These are phyloP conservation scores for Macrophya annulata DNA, from an alignment of 2,888 invertebrate genomes.

Conservation along the genomic window DNA sequence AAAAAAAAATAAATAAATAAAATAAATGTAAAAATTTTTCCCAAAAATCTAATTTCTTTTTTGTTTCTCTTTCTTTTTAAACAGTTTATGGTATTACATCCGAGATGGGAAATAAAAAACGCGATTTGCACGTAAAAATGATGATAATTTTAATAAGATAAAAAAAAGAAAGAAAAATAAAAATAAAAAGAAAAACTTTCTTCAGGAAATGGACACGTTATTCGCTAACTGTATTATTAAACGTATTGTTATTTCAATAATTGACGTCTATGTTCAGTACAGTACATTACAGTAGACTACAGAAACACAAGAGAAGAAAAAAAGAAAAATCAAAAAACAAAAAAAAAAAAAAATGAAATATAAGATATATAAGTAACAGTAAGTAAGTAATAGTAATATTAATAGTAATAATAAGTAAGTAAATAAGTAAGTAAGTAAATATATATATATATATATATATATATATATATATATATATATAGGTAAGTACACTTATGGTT, in stretches of 20 bases:
- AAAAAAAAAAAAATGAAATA: too few species aligned
- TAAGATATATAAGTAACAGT: too few species aligned
- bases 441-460: not conserved
- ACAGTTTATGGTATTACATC: too few species aligned
- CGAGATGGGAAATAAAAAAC: not conserved
- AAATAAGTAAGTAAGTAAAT: not conserved
- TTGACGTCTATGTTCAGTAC: not conserved
- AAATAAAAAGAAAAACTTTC: not conserved
- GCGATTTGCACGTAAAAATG: too few species aligned
- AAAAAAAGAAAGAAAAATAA: not conserved
- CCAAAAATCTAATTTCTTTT: too few species aligned
- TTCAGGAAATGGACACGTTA: not conserved
- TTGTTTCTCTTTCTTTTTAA: not conserved
- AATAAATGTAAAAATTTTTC: not conserved
- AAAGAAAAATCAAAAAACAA: too few species aligned
- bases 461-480: not conserved
- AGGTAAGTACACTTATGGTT: slow-evolving; percentile 12
- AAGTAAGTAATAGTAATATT: too few species aligned
- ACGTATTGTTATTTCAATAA: slow-evolving; percentile 17
- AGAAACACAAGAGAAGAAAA: too few species aligned
- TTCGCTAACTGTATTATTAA: not conserved
- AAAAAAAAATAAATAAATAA: not conserved
- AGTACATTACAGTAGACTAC: too few species aligned
- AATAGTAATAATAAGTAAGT: not conserved
- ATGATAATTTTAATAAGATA: not conserved